A percentile compares a stretch with the other conserved stretches of the same genome.
These are phyloP conservation scores for Panzeria rudis DNA, from an alignment of 2,888 invertebrate genomes.

Conservation along the genomic window DNA sequence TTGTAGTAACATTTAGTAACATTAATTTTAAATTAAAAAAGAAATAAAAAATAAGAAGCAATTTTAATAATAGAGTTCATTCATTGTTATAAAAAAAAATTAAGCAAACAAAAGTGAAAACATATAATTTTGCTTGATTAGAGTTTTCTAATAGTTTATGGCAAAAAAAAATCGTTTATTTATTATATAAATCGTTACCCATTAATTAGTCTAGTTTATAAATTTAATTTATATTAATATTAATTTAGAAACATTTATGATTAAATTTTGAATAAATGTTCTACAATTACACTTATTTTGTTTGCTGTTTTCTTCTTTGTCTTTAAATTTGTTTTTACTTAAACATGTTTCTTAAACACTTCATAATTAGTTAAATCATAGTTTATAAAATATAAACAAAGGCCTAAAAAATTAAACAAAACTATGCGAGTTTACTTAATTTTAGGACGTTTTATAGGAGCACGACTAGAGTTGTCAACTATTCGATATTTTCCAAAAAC, in stretches of 20 bases:
- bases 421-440: not conserved
- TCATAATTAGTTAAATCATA: conserved; percentile 59
- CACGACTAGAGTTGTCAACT: too few species aligned
- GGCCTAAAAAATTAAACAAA: not conserved
- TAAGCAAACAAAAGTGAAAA: conserved; percentile 54
- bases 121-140: conserved; percentile 6
- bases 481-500: too few species aligned
- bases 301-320: conserved; percentile 34
- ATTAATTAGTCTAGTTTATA: conserved; percentile 40
- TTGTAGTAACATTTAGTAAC: conserved; percentile 69
- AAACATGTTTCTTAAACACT: conserved; percentile 68
- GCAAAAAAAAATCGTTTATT: conserved; percentile 50
- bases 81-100: conserved; percentile 9
- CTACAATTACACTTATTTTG: conserved; percentile 12
- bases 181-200: conserved; percentile 28
- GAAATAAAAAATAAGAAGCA: conserved; percentile 40
- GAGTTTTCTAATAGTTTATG: conserved; percentile 50
- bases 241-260: conserved; percentile 64
- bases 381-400: conserved; percentile 20
- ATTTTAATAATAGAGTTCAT: conserved; percentile 1
- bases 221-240: conserved; percentile 55
- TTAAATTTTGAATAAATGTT: conserved; percentile 48
- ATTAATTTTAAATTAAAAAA: conserved; percentile 58
- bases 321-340: conserved; percentile 32
- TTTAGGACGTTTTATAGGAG: conserved; percentile 1